Evolutionary conservation across 2,113 vertebrate genomes (phyloP).

Genomic region (Rissa tridactyla): DNA sequence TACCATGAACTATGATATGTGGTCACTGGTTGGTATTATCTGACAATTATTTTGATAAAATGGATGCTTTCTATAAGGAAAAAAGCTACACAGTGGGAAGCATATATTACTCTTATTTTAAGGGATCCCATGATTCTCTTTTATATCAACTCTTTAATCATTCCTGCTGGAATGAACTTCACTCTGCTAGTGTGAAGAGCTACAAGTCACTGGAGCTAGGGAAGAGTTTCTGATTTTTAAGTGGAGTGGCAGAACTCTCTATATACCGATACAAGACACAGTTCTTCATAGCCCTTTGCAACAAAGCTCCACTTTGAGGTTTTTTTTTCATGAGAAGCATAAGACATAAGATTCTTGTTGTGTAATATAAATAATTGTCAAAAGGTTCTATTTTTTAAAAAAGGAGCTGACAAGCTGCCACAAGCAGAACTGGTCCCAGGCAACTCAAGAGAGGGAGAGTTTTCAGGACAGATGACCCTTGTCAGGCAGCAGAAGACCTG

Average conservation of each 20-base stretch:
- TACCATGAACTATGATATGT: neutral
- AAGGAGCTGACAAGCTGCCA: neutral
- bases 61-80: neutral
- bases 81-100: neutral
- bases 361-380: neutral
- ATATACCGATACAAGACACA: rapidly evolving
- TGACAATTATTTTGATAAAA: slow-evolving; percentile 29
- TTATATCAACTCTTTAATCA: neutral
- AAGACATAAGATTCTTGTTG: neutral
- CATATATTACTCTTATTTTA: neutral
- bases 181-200: neutral
- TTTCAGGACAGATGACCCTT: neutral
- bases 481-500: neutral
- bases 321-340: neutral
- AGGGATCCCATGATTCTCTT: neutral
- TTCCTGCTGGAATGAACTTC: neutral
- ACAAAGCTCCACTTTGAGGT: neutral
- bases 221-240: neutral
- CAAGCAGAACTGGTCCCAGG: neutral
- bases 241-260: neutral
- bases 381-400: neutral
- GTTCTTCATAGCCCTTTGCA: neutral
- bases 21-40: neutral
- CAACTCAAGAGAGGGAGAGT: neutral
- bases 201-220: neutral